A percentile compares a stretch with the other conserved stretches of the same genome.
phyloP scores from a whole-genome alignment of 2,797 vertebrate genomes.

The Sebastes miniatus region DNA sequence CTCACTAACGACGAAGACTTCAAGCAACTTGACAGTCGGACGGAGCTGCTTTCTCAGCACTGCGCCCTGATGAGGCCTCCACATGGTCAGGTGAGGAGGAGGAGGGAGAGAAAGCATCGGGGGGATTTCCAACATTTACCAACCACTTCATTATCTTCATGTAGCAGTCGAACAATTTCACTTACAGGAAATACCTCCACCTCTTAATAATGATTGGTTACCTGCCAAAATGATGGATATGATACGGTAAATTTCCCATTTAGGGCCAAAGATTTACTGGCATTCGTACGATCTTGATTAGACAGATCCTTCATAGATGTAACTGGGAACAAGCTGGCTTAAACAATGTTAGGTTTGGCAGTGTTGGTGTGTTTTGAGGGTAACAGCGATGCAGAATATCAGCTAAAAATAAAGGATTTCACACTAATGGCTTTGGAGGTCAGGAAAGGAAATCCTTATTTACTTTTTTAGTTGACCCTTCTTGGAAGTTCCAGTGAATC shows the following conservation, averaged over 20 bases:
- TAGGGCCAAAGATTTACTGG: background rate
- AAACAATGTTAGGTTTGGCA: background rate
- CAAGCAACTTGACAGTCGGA: slow-evolving; percentile 54
- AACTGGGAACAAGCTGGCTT: background rate
- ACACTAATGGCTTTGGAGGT: background rate
- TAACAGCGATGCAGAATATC: background rate
- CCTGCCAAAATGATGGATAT: background rate
- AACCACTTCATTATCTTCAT: background rate
- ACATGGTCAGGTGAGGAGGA: slow-evolving; percentile 77
- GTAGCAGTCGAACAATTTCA: background rate
- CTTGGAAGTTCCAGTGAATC: slow-evolving; percentile 30
- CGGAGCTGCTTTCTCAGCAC: slow-evolving; percentile 68
- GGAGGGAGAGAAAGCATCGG: background rate
- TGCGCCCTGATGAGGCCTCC: slow-evolving; percentile 79
- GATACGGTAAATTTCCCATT: background rate
- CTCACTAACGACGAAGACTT: slow-evolving; percentile 77
- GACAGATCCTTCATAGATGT: background rate
- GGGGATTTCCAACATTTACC: background rate
- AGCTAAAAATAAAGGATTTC: background rate
- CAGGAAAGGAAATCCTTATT: slow-evolving; percentile 21
- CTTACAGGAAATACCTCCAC: background rate
- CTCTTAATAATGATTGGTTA: background rate
- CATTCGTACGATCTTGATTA: background rate
- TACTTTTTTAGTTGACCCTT: background rate
- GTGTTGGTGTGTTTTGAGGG: background rate